Evolutionary conservation across 2,797 vertebrate species (phyloP).

Genomic region (Neosalanx taihuensis): DNA sequence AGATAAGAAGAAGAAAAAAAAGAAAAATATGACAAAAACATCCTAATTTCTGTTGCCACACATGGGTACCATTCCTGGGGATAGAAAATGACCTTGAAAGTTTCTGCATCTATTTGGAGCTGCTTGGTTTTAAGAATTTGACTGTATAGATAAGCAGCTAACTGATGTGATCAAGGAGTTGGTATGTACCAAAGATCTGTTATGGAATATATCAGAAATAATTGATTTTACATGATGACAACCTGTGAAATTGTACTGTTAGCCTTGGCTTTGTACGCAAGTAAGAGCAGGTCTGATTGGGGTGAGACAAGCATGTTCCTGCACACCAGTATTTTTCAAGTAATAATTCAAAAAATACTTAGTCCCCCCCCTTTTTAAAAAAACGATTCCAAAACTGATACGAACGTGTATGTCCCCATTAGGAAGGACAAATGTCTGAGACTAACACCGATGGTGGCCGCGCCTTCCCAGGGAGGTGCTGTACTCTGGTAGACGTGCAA

Average conservation of each 20-base stretch:
- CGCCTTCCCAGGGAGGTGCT: slow-evolving; percentile 33
- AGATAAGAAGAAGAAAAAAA: slow-evolving; percentile 21
- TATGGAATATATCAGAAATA: slow-evolving; percentile 49
- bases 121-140: slow-evolving; percentile 50
- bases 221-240: slow-evolving; percentile 50
- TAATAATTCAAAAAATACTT: slow-evolving; percentile 18
- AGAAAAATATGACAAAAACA: slow-evolving; percentile 23
- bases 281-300: slow-evolving; percentile 45
- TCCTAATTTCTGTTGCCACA: slow-evolving; percentile 27
- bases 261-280: slow-evolving; percentile 43
- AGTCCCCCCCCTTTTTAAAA: slow-evolving; percentile 32
- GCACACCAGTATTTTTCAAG: slow-evolving; percentile 52
- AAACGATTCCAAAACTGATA: slow-evolving; percentile 34
- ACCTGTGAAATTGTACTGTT: slow-evolving; percentile 41
- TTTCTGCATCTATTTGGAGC: slow-evolving; percentile 41
- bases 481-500: not conserved
- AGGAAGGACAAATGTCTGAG: slow-evolving; percentile 7
- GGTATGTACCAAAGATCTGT: slow-evolving; percentile 76
- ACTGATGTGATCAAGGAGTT: slow-evolving; percentile 52
- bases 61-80: slow-evolving; percentile 41
- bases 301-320: slow-evolving; percentile 40
- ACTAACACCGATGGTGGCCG: slow-evolving; percentile 14
- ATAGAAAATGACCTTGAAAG: slow-evolving; percentile 31
- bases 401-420: slow-evolving; percentile 11
- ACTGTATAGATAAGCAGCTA: slow-evolving; percentile 42